Base-by-base conservation (phyloP, 2,888 invertebrate genomes). In the Eustalomyia histrio region DNA sequence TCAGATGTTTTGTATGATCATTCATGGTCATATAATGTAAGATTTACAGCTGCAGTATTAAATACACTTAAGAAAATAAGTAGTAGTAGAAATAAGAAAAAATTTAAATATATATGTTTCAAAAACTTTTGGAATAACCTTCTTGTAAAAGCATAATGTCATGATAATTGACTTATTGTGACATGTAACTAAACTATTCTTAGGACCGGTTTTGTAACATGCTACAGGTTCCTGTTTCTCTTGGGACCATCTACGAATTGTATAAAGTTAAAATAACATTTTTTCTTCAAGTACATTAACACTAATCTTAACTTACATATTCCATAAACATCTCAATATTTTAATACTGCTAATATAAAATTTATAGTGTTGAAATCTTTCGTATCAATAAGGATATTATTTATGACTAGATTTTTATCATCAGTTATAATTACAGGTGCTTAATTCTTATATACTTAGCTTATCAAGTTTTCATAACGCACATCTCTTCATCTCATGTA, bases 41-140 rank as follows among this genome's bases (percentile, higher is more conserved):
- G 33, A 57, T 14, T 53, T 43, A 55, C 72, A 72, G 52, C 63
- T 63, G 50, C 35, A 65, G n/a, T 57, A 58, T 2, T 29, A 33
- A 16, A 9, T 7, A 60, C 35, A 60, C 60, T 60, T 16, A 39
- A 39, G 12, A 39, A 39, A 39, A 39, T 1, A 35, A 35, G 21
- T 4, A 4, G 21, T 21, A 21, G 21, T 21, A 21, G 29, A 29
- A 29, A 29, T 29, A 7, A 7, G 1, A 29, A 29, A 29, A 29
- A 21, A 21, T 21, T 29, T 29, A 29, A 29, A 24, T 24, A 5
- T 5, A n/a, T n/a, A n/a, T n/a, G n/a, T n/a, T n/a, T n/a, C n/a
- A n/a, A n/a, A n/a, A n/a, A n/a, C n/a, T n/a, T n/a, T n/a, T n/a
- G n/a, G n/a, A n/a, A n/a, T n/a, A n/a, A n/a, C n/a, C n/a, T n/a